phyloP scores from a whole-genome alignment of 2,888 invertebrate species.

The Cephus spinipes region DNA sequence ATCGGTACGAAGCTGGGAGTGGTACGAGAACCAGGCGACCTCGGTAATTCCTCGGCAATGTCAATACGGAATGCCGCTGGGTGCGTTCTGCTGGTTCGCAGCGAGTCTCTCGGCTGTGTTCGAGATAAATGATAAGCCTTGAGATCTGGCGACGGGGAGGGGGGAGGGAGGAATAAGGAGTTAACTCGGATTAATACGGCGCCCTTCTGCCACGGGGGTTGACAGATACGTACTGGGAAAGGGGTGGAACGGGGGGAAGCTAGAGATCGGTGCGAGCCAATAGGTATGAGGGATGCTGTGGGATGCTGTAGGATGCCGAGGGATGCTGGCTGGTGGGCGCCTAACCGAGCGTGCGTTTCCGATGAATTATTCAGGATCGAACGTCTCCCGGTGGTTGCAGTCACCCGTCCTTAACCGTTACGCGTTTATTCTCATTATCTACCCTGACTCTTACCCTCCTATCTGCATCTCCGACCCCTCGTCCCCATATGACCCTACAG shows the following conservation, averaged over 20 bases:
- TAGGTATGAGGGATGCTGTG: too few relatives aligned
- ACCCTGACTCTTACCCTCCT: constrained; percentile 26
- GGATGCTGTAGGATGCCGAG: neutral
- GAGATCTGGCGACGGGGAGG: too few relatives aligned
- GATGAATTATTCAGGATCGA: constrained; percentile 61
- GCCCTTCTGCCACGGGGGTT: too few relatives aligned
- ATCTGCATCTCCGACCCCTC: neutral
- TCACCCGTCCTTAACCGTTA: constrained; percentile 46
- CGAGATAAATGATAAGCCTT: too few relatives aligned
- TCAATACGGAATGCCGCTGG: constrained; percentile 47
- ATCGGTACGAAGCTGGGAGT: constrained; percentile 33
- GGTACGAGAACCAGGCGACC: constrained; percentile 55
- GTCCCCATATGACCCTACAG: neutral
- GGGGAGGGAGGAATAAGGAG: too few relatives aligned
- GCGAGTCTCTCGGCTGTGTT: neutral
- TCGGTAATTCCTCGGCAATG: constrained; percentile 48
- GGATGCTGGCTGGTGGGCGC: constrained; percentile 7
- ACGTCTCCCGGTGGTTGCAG: constrained; percentile 44
- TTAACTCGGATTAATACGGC: too few relatives aligned
- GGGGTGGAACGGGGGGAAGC: too few relatives aligned
- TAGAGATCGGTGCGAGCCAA: too few relatives aligned
- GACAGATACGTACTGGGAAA: too few relatives aligned
- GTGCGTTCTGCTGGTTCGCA: constrained; percentile 20
- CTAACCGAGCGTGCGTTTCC: constrained; percentile 57
- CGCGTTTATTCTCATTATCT: constrained; percentile 57